Conservation (phyloP, 2,113 vertebrate genomes). For the Haemorhous mexicanus region DNA sequence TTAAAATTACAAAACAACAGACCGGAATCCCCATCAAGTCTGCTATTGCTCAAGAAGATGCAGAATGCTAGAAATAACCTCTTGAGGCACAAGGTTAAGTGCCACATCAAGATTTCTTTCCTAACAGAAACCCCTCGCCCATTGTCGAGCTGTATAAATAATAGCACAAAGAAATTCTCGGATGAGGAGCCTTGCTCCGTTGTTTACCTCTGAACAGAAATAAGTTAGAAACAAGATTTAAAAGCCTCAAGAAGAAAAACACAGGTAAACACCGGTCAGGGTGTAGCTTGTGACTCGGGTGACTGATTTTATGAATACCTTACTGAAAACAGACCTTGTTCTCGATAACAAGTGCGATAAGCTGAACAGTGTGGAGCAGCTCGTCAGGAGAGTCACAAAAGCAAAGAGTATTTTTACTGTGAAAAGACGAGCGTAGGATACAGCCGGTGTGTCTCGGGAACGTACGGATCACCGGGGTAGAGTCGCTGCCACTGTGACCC, state of each 20-base stretch:
- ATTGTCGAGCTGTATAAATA: background rate
- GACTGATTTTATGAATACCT: background rate
- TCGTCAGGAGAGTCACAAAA: background rate
- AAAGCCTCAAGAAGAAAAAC: background rate
- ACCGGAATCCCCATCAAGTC: background rate
- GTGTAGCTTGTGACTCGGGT: background rate
- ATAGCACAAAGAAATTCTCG: background rate
- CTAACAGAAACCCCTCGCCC: background rate
- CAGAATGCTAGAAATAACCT: background rate
- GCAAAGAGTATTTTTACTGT: background rate
- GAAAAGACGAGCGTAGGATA: background rate
- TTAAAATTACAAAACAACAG: background rate
- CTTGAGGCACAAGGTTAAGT: background rate
- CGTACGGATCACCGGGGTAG: background rate
- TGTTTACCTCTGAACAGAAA: background rate
- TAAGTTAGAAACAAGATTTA: background rate
- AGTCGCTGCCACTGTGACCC: background rate
- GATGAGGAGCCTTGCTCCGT: background rate
- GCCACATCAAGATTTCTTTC: background rate
- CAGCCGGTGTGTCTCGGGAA: background rate
- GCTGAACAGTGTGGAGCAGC: background rate
- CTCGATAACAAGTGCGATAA: background rate
- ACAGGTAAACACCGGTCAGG: background rate
- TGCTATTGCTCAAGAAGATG: background rate
- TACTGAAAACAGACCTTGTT: background rate